Percentiles rank a stretch among this genome's conserved stretches.
phyloP scores from a whole-genome alignment of 2,113 vertebrate species.

The Brachypteracias leptosomus region DNA sequence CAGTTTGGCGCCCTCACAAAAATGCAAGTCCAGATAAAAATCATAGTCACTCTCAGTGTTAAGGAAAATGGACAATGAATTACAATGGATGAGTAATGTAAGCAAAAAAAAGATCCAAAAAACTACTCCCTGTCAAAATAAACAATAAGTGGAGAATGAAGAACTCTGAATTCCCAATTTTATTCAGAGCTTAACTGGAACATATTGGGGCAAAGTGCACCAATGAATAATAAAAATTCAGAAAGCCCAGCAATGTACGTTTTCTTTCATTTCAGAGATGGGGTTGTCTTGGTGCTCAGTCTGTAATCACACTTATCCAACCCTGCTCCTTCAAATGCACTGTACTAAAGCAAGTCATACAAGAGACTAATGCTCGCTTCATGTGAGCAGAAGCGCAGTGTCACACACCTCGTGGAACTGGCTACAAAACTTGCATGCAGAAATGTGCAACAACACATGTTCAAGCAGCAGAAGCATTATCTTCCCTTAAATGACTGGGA shows the following conservation, averaged over 20 bases:
- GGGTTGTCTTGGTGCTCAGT: neutral
- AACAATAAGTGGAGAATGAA: neutral
- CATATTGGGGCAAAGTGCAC: neutral
- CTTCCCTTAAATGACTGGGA: neutral
- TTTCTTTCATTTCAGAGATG: neutral
- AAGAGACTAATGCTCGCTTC: neutral
- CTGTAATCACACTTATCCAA: neutral
- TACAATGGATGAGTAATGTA: neutral
- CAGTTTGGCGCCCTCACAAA: constrained; percentile 5
- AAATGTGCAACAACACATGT: neutral
- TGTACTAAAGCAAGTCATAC: neutral
- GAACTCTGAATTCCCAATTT: constrained; percentile 26
- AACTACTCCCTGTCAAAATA: constrained; percentile 15
- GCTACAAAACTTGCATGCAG: neutral
- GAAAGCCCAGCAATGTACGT: neutral
- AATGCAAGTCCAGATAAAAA: constrained; percentile 39
- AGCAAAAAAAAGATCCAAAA: constrained; percentile 28
- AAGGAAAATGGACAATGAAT: constrained; percentile 49
- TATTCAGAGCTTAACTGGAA: constrained; percentile 39
- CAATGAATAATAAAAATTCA: neutral
- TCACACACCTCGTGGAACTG: neutral
- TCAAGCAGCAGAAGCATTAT: neutral
- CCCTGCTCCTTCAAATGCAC: neutral
- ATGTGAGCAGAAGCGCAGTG: neutral
- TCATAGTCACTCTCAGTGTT: neutral